Conservation (phyloP, 2,888 invertebrate species). For the Athalia rosae region DNA sequence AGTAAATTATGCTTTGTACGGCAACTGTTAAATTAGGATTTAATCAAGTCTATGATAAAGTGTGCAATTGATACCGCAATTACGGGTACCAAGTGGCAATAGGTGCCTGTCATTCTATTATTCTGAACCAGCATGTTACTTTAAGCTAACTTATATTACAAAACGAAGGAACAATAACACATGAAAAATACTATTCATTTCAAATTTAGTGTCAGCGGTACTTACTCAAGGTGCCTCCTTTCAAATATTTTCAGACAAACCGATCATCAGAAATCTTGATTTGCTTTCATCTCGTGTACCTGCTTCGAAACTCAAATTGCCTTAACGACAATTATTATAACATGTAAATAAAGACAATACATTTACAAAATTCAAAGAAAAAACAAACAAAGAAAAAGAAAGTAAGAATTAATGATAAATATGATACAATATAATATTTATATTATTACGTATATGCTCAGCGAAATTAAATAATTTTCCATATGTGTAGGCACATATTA, state of each 20-base stretch:
- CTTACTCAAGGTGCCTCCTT: background rate
- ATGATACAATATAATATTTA: slow-evolving; percentile 33
- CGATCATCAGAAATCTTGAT: slow-evolving; percentile 30
- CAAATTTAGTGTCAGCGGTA: background rate
- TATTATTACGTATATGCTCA: slow-evolving; percentile 55
- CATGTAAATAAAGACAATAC: slow-evolving; percentile 71
- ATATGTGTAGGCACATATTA: slow-evolving; percentile 27
- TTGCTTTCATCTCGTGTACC: slow-evolving; percentile 60
- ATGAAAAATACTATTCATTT: background rate
- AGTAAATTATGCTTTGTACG: slow-evolving; percentile 35
- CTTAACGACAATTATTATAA: slow-evolving; percentile 70
- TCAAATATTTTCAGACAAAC: background rate
- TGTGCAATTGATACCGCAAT: slow-evolving; percentile 34
- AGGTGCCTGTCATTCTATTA: slow-evolving; percentile 23
- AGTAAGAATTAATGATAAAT: slow-evolving; percentile 54
- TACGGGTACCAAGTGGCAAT: background rate
- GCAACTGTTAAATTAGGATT: slow-evolving; percentile 26
- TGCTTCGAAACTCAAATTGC: slow-evolving; percentile 71
- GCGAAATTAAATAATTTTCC: slow-evolving; percentile 23
- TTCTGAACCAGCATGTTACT: slow-evolving; percentile 16
- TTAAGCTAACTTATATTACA: slow-evolving; percentile 23
- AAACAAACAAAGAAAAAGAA: slow-evolving; percentile 53
- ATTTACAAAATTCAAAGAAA: slow-evolving; percentile 49
- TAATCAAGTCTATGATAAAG: slow-evolving; percentile 11
- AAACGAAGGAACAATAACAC: background rate